phyloP scores from a whole-genome alignment of 1,140 invertebrate species.

The Sminthurinus signatus region DNA sequence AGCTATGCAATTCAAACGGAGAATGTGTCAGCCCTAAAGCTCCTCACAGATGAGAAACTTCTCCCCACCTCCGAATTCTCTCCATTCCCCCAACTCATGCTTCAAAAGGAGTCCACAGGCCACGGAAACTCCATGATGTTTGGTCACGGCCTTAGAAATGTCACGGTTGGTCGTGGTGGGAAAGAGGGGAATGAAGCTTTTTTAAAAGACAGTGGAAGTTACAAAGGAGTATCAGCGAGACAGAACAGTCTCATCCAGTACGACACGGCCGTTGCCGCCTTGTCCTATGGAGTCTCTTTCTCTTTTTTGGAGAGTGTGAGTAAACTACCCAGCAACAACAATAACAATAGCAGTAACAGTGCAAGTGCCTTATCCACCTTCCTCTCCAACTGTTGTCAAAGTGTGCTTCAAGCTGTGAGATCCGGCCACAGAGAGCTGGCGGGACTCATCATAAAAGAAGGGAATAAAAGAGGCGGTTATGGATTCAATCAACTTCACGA shows the following conservation, averaged over 20 bases:
- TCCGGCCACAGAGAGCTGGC: conserved; percentile 26
- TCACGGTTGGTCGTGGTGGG: conserved; percentile 47
- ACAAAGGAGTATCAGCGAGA: background rate
- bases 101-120: conserved; percentile 25
- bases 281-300: background rate
- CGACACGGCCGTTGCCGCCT: background rate
- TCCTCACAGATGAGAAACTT: conserved; percentile 42
- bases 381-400: background rate
- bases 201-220: conserved; percentile 3
- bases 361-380: too few species aligned
- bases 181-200: conserved; percentile 45
- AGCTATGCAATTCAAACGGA: conserved; percentile 45
- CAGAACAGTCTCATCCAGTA: background rate
- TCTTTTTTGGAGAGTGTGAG: background rate
- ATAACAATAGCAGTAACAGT: too few species aligned
- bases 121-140: conserved; percentile 44
- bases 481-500: conserved; percentile 31
- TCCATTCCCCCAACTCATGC: conserved; percentile 10
- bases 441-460: conserved; percentile 15
- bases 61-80: conserved; percentile 1
- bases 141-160: conserved; percentile 43
- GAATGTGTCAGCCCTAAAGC: conserved; percentile 44
- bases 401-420: conserved; percentile 9
- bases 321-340: background rate
- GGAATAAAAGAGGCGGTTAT: conserved; percentile 11